Percentiles rank a stretch among this genome's conserved stretches.
Evolutionary conservation across 2,888 invertebrate genomes (phyloP).

Genomic region (Sarcophaga carnaria): DNA sequence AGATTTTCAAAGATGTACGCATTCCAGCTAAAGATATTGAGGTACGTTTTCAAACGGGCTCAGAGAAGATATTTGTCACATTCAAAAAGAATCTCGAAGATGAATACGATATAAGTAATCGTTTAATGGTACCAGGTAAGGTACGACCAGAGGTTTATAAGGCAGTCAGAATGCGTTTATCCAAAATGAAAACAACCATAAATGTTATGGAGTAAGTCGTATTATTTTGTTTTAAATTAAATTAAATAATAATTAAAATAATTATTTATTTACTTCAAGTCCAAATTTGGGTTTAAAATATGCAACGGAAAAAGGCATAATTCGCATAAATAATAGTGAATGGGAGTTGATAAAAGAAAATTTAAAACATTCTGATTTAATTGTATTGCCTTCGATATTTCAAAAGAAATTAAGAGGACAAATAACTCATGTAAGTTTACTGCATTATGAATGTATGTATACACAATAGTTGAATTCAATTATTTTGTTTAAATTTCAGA

Average conservation of each 20-base stretch:
- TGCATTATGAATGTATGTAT: not conserved
- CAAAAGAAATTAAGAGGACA: constrained; percentile 82
- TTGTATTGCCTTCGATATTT: constrained; percentile 84
- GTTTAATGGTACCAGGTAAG: constrained; percentile 84
- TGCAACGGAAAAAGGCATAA: constrained; percentile 79
- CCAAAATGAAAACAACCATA: constrained; percentile 77
- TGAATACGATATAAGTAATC: constrained; percentile 70
- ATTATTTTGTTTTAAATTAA: not conserved
- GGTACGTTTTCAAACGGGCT: constrained; percentile 81
- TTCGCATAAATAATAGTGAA: constrained; percentile 74
- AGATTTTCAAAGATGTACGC: constrained; percentile 82
- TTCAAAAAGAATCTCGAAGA: constrained; percentile 82
- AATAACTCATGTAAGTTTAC: constrained; percentile 84
- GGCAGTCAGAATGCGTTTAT: constrained; percentile 86
- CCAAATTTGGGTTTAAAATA: constrained; percentile 82
- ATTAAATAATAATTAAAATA: not conserved
- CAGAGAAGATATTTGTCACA: constrained; percentile 86
- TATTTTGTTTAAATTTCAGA: constrained; percentile 70
- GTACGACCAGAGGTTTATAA: constrained; percentile 88
- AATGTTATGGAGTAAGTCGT: constrained; percentile 79
- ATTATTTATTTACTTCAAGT: constrained; percentile 77
- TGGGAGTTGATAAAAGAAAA: constrained; percentile 75
- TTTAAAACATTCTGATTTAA: constrained; percentile 82
- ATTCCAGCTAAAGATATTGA: constrained; percentile 80
- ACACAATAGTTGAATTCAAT: not conserved